Evolutionary conservation across 1,140 invertebrate genomes (phyloP).

Genomic region (Drosophila grimshawi): DNA sequence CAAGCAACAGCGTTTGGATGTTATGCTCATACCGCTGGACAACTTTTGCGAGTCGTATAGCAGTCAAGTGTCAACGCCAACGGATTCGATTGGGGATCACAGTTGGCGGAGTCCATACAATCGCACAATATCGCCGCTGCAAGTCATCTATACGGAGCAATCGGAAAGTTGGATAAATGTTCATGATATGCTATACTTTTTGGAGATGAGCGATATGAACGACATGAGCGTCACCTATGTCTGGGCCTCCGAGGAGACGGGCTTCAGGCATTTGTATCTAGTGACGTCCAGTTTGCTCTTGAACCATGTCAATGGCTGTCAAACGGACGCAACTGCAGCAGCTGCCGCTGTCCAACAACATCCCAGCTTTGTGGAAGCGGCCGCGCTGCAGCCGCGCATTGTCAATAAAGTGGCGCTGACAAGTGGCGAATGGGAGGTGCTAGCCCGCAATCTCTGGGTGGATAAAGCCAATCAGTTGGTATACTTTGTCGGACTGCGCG

Average conservation of each 20-base stretch:
- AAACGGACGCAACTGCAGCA: conserved; percentile 48
- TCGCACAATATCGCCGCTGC: conserved; percentile 76
- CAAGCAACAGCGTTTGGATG: conserved; percentile 92
- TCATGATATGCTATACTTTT: conserved; percentile 94
- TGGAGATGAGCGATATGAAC: conserved; percentile 86
- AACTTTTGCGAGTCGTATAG: conserved; percentile 90
- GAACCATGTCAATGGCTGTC: conserved; percentile 65
- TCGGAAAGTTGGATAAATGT: conserved; percentile 95
- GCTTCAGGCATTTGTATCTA: conserved; percentile 95
- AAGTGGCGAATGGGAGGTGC: conserved; percentile 93
- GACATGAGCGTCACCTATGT: conserved; percentile 89
- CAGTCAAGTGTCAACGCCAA: conserved; percentile 85
- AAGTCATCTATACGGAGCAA: conserved; percentile 89
- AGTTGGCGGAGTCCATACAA: conserved; percentile 81
- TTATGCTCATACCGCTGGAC: conserved; percentile 89
- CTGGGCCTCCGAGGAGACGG: conserved; percentile 96
- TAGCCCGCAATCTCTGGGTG: conserved; percentile 91
- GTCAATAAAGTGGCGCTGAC: conserved; percentile 87
- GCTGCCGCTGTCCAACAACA: conserved; percentile 46
- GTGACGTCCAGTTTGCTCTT: conserved; percentile 85
- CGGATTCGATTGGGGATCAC: conserved; percentile 84
- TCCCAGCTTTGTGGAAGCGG: conserved; percentile 69
- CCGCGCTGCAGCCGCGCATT: conserved; percentile 71
- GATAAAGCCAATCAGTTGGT: conserved; percentile 89
- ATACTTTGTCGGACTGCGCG: conserved; percentile 92